Base-by-base conservation (phyloP, 2,797 vertebrate genomes). In the Enteromius radiatus region DNA sequence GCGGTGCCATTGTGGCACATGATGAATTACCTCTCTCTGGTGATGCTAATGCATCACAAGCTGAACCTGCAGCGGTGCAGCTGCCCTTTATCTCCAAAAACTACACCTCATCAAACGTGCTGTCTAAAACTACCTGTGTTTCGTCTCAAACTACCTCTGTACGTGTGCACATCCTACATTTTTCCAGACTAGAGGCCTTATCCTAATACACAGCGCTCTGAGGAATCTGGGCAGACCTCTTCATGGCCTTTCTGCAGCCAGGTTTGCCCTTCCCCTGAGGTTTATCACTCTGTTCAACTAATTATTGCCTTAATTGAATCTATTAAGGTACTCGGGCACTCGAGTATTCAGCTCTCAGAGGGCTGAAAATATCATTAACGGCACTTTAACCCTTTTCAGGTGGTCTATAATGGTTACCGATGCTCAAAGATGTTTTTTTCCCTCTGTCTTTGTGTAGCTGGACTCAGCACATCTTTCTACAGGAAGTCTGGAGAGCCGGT, bases 1-100 rank as follows among this genome's bases (percentile, higher is more conserved):
- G 63, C 84, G 21, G 93, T 94, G 94, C 95, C 94, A 94, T 94
- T 88, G 88, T 94, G 92, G 93, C 93, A 88, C 87, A 92, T 96
- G 96, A 96, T 96, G 88, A 95, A 96, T 95, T 91, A 91, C 93
- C 88, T 78, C 81, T 88, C 92, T 91, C 93, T 93, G 88, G 90
- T 91, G 91, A 93, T 95, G 94, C 94, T 95, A 95, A 93, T 93
- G 93, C 91, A 90, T 92, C 92, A 88, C 88, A 93, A 92, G 93
- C 90, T 88, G 87, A 87, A 88, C 33, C 88, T 84, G 88, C 84
- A 12, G 49, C 36, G 19, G 63, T 65, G 74, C 68, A 82, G 61
- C 86, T 67, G 76, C 56, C 77, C 68, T 56, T 36, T 79, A 75
- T 65, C 77, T 83, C 78, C 21, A 23, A 77, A 81, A 77, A 82